Evolutionary conservation across 2,113 vertebrate genomes (phyloP).

Genomic region (Psittacus erithacus): DNA sequence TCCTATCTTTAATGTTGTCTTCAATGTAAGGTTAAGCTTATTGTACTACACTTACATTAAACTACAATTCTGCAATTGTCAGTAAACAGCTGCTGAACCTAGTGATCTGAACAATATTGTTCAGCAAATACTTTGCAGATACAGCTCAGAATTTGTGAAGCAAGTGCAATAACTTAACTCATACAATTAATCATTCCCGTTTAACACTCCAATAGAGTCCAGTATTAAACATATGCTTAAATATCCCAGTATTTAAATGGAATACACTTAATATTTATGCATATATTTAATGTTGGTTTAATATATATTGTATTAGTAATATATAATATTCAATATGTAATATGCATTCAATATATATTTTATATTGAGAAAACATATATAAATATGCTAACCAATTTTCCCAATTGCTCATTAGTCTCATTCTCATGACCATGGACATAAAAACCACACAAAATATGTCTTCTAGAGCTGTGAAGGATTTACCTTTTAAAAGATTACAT

Average conservation of each 20-base stretch:
- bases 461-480: background rate
- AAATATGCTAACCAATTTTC: background rate
- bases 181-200: background rate
- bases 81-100: background rate
- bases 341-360: background rate
- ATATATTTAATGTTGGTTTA: background rate
- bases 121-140: background rate
- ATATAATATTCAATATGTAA: background rate
- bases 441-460: background rate
- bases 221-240: background rate
- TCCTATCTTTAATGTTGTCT: background rate
- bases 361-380: background rate
- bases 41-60: background rate
- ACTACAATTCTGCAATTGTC: background rate
- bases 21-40: background rate
- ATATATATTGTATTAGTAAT: background rate
- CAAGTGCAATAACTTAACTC: background rate
- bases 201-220: background rate
- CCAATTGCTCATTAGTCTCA: background rate
- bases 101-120: background rate
- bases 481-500: background rate
- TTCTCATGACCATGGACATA: background rate
- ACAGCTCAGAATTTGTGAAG: background rate
- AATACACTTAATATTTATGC: background rate
- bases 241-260: background rate